phyloP scores from a whole-genome alignment of 2,797 vertebrate species.

The Dromococcyx pavoninus region DNA sequence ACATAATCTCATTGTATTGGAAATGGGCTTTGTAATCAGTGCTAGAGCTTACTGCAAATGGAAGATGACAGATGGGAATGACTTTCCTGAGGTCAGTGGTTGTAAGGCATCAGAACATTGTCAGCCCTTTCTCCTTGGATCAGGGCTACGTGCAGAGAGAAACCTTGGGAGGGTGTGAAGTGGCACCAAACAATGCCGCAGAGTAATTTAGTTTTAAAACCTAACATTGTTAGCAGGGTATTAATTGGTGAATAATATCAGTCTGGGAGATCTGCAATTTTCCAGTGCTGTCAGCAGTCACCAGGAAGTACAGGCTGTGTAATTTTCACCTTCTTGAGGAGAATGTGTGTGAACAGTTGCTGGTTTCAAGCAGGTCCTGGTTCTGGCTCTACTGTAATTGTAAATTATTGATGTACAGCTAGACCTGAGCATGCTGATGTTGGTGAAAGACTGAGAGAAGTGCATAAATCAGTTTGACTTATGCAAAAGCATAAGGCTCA shows the following conservation, averaged over 20 bases:
- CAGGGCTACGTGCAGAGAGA: not conserved
- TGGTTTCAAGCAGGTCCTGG: not conserved
- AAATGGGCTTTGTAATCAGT: not conserved
- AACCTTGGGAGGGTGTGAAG: not conserved
- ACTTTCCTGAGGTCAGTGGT: not conserved
- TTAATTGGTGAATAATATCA: not conserved
- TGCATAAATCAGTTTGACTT: not conserved
- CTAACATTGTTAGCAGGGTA: not conserved
- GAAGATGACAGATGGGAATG: not conserved
- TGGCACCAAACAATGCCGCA: not conserved
- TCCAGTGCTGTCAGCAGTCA: not conserved
- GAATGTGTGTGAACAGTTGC: not conserved
- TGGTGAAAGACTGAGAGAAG: not conserved
- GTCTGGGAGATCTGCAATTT: not conserved
- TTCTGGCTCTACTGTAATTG: not conserved
- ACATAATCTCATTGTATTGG: not conserved
- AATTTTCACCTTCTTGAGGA: not conserved
- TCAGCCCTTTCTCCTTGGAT: not conserved
- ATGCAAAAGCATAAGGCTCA: not conserved
- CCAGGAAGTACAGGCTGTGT: not conserved
- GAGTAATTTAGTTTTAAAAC: not conserved
- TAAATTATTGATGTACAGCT: rapidly evolving
- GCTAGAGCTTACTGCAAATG: not conserved
- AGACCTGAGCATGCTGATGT: rapidly evolving
- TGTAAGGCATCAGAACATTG: not conserved